These are phyloP conservation scores for Uloborus diversus DNA, from an alignment of 1,140 invertebrate genomes.

Conservation along the genomic window DNA sequence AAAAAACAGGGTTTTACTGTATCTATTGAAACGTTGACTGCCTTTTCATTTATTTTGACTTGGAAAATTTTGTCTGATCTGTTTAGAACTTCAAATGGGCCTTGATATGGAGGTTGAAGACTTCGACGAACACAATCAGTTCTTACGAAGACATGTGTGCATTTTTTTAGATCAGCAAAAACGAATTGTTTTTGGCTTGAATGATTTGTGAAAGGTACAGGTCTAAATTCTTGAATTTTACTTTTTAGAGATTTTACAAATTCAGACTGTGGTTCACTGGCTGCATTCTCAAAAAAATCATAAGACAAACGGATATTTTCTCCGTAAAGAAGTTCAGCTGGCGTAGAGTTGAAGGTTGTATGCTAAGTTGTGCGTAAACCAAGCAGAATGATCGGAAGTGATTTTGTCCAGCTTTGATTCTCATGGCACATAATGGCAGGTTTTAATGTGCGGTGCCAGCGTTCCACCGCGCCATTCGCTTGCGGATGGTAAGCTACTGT, in stretches of 20 bases:
- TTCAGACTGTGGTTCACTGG: neutral
- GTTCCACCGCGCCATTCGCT: neutral
- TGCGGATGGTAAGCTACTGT: neutral
- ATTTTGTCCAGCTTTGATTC: neutral
- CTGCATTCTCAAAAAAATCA: neutral
- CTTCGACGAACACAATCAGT: neutral
- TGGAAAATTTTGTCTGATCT: conserved; percentile 2
- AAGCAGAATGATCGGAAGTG: conserved; percentile 1
- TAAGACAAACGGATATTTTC: neutral
- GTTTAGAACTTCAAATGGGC: neutral
- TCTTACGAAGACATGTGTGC: neutral
- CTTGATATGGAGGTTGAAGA: neutral
- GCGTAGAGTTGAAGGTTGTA: neutral
- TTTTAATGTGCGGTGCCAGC: neutral
- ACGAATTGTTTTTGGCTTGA: neutral
- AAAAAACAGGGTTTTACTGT: neutral
- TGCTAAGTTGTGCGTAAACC: neutral
- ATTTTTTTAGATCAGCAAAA: neutral
- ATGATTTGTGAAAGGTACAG: neutral
- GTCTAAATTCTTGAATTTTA: neutral
- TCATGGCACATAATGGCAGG: neutral
- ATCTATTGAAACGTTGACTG: conserved; percentile 2
- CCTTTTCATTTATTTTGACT: neutral
- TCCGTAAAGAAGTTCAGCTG: neutral
- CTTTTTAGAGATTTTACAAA: neutral